A percentile compares a stretch with the other conserved stretches of the same genome.
Evolutionary conservation across 2,113 vertebrate species (phyloP).

Genomic region (Bufo gargarizans): DNA sequence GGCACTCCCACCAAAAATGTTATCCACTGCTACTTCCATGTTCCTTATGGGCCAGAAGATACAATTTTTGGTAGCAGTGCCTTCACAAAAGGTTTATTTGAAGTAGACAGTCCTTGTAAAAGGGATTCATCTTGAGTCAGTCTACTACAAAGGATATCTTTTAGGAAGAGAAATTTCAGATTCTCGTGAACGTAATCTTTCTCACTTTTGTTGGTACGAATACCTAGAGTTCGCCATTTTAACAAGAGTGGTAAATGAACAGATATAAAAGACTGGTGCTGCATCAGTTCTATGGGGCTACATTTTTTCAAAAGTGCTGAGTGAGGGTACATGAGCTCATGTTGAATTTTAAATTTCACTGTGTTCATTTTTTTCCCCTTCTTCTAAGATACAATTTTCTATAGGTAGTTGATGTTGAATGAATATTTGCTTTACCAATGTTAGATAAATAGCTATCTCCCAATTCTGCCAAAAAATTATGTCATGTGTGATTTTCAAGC

Average conservation of each 20-base stretch:
- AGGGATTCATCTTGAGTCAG: not conserved
- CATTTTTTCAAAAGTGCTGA: not conserved
- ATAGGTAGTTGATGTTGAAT: conserved; percentile 30
- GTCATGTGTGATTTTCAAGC: conserved; percentile 80
- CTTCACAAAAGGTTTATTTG: too few species aligned
- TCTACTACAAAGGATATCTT: not conserved
- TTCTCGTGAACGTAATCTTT: not conserved
- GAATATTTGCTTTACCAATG: conserved; percentile 59
- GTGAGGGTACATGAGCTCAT: conserved; percentile 1
- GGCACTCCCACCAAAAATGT: too few species aligned
- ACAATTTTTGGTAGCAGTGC: too few species aligned
- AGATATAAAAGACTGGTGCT: not conserved
- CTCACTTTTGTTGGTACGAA: not conserved
- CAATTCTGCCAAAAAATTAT: conserved; percentile 89
- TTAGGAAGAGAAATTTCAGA: not conserved
- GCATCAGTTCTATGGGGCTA: not conserved
- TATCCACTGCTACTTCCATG: too few species aligned
- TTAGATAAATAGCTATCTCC: conserved; percentile 75
- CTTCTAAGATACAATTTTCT: conserved; percentile 19
- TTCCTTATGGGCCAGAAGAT: too few species aligned
- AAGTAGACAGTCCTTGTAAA: too few species aligned
- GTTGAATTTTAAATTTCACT: not conserved
- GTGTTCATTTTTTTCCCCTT: not conserved
- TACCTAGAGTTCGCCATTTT: not conserved
- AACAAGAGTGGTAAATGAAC: not conserved